Base-by-base conservation (phyloP, 2,113 vertebrate species). In the Rhinoderma darwinii region DNA sequence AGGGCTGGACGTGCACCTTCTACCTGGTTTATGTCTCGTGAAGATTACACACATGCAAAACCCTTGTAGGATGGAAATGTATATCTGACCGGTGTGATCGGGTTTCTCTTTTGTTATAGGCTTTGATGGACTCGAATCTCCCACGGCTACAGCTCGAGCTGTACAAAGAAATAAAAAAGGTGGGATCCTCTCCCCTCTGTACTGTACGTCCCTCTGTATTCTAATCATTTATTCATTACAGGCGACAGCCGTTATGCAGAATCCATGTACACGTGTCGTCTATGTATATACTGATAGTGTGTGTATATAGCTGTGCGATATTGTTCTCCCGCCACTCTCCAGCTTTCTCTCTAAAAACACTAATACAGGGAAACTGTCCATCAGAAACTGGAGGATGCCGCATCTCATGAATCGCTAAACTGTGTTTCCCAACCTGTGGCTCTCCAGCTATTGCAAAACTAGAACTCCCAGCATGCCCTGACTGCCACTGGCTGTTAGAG, bases 81-180 rank as follows among this genome's bases (percentile, higher is more conserved):
- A 72, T 35, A 72, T 0, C 20, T 39, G 9, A 25, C 0, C 37
- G 2, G 7, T 54, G 30, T 78, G 44, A 77, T 50, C 7, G 74
- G 2, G 68, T 41, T 72, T 72, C 73, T 76, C 43, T 47, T 7
- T 90, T 88, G 12, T 90, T 91, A 44, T 82, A 99, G 98, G 97
- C 97, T n/a, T 92, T 99, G 93, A 99, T 99, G 97, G 98, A 99
- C 90, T 98, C 98, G 17, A 99, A 95, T 90, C 93, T 99, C 88
- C 98, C 98, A 1, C 92, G 98, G 89, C 92, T 99, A 66, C 98
- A 99, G 90, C 91, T 99, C 63, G 98, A 99, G 84, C 94, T 99
- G 6, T 99, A 99, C 89, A 99, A 99, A 94, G 98, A 99, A 91
- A 97, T 99, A 88, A 99, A 99, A 94, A 99, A 99, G 97, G 98